A percentile compares a stretch with the other conserved stretches of the same genome.
Evolutionary conservation across 2,113 vertebrate genomes (phyloP).

Genomic region (Semicossyphus pulcher): DNA sequence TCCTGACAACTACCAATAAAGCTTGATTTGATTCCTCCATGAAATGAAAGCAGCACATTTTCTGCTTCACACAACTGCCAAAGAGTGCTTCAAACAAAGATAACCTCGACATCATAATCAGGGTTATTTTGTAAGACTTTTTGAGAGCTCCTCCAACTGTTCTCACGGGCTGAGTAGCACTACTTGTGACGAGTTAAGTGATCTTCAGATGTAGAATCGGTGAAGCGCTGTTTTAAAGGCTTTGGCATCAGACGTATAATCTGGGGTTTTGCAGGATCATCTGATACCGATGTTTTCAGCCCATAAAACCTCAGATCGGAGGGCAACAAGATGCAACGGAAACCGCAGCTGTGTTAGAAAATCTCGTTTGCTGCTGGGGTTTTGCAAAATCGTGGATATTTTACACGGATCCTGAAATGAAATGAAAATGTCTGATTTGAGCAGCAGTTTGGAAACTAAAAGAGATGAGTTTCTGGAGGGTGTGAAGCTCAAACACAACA

Average conservation of each 20-base stretch:
- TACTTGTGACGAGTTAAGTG: neutral
- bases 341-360: neutral
- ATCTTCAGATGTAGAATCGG: neutral
- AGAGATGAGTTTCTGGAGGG: neutral
- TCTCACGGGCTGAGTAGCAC: neutral
- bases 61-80: neutral
- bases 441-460: too few relatives aligned
- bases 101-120: neutral
- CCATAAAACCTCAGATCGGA: neutral
- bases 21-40: neutral
- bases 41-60: too few relatives aligned
- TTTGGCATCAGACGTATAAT: neutral
- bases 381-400: neutral
- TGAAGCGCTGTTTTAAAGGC: neutral
- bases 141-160: neutral
- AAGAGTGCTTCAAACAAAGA: neutral
- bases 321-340: neutral
- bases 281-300: neutral
- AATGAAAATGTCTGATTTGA: neutral
- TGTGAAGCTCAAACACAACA: slow-evolving; percentile 13
- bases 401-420: neutral
- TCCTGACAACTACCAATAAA: neutral
- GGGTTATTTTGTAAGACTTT: neutral
- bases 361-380: neutral
- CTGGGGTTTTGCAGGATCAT: neutral